Evolutionary conservation across 1,140 invertebrate species (phyloP), one percentile per base, ranked within the genome.

Genomic region (Holotrichia oblita): DNA sequence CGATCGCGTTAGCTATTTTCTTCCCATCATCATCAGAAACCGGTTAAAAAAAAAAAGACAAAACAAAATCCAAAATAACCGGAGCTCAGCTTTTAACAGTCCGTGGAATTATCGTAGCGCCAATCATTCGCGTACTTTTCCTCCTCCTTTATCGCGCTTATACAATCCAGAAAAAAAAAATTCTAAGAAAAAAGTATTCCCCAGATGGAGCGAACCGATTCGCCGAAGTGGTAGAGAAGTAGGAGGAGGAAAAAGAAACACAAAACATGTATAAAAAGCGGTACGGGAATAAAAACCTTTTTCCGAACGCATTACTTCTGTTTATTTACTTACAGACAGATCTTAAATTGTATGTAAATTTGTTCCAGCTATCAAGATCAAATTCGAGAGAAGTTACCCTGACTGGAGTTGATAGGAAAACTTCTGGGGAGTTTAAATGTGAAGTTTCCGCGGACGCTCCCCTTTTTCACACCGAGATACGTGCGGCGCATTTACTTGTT

Each of bases 401-500:
- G 20, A 89, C 89, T 12, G 89, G 91, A 80, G 91, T 93, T 6
- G 90, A 91, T 80, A 85, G 90, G 34, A 90, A 91, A 17, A 85
- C 92, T 69, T 91, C 91, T 2, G 93, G 92, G 12, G 89, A 89
- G 80, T 94, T 93, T 86, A 92, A 92, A 84, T 94, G 93, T 80
- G 92, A 93, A 85, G 92, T 93, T 8, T 93, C 92, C 0, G 92
- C 92, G 24, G 93, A 93, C 84, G 91, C 92, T 0, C 93, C 93
- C 0, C 87, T 91, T 20, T 93, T 93, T 81, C 91, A 93, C 83
- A 93, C 92, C 0, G 92, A 93, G 75, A 91, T 93, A 72, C 89
- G 91, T 77, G 85, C 90, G 12, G 90, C 91, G n/a, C 88, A 90
- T 82, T 90, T 93, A 89, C 90, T 92, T 64, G 92, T 94, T 76